Evolutionary conservation across 2,888 invertebrate species (phyloP), one percentile per base, ranked within the genome.

Genomic region (Acrocera orbiculus): DNA sequence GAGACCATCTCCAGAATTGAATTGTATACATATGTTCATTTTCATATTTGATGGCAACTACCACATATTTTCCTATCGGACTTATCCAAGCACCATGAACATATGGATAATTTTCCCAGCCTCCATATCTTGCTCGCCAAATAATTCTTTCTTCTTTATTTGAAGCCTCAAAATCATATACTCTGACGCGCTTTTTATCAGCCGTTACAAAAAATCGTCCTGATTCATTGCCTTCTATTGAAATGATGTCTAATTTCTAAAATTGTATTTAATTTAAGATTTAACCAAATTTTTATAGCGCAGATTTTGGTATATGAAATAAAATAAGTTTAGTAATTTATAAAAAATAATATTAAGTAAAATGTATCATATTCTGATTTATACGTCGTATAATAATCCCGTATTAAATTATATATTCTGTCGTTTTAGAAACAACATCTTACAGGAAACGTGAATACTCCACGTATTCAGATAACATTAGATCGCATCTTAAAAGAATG

Each of bases 1-100:
- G 58, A 20, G 69, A 65, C 75, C 76, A 76, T 27, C 69, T 54
- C 73, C 75, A 75, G 54, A 73, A 65, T 40, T 65, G 56, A 1
- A 75, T 42, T 1, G 48, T 47, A 15, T 65, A 63, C 32, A 52
- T 15, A n/a, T n/a, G 10, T 2, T 27, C 5, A 10, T 28, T 15
- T 8, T 28, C 11, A 6, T 10, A 9, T 34, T n/a, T 15, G 11
- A 27, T 34, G 8, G 27, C 19, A 4, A 36, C 4, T 5, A 36
- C 17, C n/a, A 38, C 17, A 35, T 36, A 40, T 27, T 32, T 38
- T 8, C 38, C 38, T 25, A 32, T 38, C 4, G 26, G 10, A 22
- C 40, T 40, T 8, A 40, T 20, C 4, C 20, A 20, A n/a, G 25
- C 28, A 13, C 17, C 5, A 9, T 8, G 11, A 23, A 38, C 36